phyloP scores from a whole-genome alignment of 2,113 vertebrate species.

The Acanthisitta chloris region DNA sequence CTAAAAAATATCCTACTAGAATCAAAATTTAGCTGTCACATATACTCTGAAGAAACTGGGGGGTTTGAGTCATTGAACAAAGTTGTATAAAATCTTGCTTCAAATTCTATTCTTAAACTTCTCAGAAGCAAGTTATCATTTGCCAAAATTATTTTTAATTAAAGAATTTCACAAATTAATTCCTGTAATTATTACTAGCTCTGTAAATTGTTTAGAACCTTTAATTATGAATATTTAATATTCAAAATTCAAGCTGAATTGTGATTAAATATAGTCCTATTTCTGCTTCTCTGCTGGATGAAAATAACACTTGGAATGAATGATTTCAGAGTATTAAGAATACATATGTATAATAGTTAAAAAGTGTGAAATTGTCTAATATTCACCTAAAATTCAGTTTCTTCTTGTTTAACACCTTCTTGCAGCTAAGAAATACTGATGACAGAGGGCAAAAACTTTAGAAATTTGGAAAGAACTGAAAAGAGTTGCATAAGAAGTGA shows the following conservation, averaged over 20 bases:
- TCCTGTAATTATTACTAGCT: not conserved
- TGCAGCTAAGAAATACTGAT: not conserved
- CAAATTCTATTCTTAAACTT: slow-evolving; percentile 12
- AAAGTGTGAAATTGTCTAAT: not conserved
- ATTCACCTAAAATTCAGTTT: not conserved
- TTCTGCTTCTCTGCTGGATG: not conserved
- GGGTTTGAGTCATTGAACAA: not conserved
- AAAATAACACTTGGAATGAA: not conserved
- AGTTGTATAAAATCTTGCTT: not conserved
- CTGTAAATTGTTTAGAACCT: slow-evolving; percentile 24
- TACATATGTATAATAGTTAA: not conserved
- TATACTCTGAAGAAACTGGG: not conserved
- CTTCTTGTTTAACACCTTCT: not conserved
- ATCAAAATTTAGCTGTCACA: not conserved
- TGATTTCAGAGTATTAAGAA: not conserved
- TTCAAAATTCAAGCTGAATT: slow-evolving; percentile 30
- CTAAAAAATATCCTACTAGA: not conserved
- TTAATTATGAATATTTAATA: slow-evolving; percentile 17
- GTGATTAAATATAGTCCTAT: not conserved
- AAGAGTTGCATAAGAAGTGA: not conserved
- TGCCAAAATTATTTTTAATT: slow-evolving; percentile 21
- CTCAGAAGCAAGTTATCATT: not conserved
- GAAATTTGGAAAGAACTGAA: not conserved
- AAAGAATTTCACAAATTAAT: slow-evolving; percentile 16
- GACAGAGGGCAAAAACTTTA: not conserved